Evolutionary conservation across 35 echinoderm and acorn worm species (phyloP).

Genomic region (Apostichopus californicus): DNA sequence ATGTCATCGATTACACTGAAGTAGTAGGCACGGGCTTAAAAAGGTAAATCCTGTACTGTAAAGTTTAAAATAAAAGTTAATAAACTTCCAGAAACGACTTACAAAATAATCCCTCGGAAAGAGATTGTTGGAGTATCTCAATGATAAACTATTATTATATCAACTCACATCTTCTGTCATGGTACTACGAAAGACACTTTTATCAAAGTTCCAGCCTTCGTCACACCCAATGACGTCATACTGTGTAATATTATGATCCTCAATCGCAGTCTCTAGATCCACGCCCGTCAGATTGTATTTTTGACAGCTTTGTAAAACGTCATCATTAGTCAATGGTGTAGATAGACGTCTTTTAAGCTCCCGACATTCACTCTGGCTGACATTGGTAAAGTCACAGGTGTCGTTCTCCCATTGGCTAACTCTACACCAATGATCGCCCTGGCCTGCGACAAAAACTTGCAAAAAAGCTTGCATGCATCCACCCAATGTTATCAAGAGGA

Average conservation of each 20-base stretch:
- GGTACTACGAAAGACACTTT: neutral
- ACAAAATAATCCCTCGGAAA: no score
- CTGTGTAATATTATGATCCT: conserved; percentile 1
- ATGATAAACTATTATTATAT: no score
- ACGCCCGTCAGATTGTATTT: neutral
- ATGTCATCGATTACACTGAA: no score
- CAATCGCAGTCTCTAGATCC: neutral
- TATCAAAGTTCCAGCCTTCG: conserved; percentile 33
- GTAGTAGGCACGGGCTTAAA: no score
- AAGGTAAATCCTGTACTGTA: no score
- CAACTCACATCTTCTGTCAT: no score
- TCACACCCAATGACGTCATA: conserved; percentile 4
- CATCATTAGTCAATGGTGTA: neutral
- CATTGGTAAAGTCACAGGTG: neutral
- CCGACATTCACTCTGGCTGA: neutral
- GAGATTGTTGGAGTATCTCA: no score
- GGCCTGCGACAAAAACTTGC: neutral
- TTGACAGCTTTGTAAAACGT: neutral
- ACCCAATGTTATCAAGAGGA: neutral
- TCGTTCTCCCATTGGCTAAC: conserved; percentile 36
- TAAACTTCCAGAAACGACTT: no score
- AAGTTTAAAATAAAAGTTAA: no score
- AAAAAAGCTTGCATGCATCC: neutral
- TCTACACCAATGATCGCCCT: conserved; percentile 17
- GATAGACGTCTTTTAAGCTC: neutral